These are phyloP conservation scores for Lasius fuliginosus DNA, from an alignment of 2,888 invertebrate species.

Conservation along the genomic window DNA sequence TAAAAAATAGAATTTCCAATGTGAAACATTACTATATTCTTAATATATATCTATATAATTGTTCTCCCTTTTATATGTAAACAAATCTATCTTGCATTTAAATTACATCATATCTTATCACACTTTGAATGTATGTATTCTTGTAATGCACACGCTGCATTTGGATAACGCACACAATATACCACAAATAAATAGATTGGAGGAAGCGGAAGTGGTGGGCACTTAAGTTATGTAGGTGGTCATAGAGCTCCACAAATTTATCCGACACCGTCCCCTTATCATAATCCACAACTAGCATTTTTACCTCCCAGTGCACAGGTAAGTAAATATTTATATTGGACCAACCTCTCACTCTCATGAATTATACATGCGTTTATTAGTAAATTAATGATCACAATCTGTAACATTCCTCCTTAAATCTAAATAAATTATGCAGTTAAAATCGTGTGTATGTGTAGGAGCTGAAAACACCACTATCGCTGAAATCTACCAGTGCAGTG, in stretches of 20 bases:
- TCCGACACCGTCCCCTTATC: slow-evolving; percentile 85
- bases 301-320: slow-evolving; percentile 85
- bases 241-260: slow-evolving; percentile 85
- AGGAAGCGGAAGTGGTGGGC: slow-evolving; percentile 82
- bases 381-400: neutral
- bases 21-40: neutral
- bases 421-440: neutral
- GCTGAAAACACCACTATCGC: slow-evolving; percentile 84
- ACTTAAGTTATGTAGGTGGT: slow-evolving; percentile 84
- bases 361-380: slow-evolving; percentile 6
- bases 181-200: slow-evolving; percentile 80
- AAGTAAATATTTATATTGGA: slow-evolving; percentile 56
- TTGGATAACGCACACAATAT: slow-evolving; percentile 80
- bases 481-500: slow-evolving; percentile 82
- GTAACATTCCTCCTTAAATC: neutral
- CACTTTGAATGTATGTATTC: slow-evolving; percentile 52
- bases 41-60: neutral
- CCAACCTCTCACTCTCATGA: slow-evolving; percentile 13
- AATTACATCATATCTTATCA: slow-evolving; percentile 18
- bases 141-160: slow-evolving; percentile 82
- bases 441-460: slow-evolving; percentile 77
- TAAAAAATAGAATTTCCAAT: neutral
- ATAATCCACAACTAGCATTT: slow-evolving; percentile 86
- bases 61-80: neutral
- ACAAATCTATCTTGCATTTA: slow-evolving; percentile 26